Conservation (phyloP, 2,113 vertebrate genomes). For the Pteronura brasiliensis region DNA sequence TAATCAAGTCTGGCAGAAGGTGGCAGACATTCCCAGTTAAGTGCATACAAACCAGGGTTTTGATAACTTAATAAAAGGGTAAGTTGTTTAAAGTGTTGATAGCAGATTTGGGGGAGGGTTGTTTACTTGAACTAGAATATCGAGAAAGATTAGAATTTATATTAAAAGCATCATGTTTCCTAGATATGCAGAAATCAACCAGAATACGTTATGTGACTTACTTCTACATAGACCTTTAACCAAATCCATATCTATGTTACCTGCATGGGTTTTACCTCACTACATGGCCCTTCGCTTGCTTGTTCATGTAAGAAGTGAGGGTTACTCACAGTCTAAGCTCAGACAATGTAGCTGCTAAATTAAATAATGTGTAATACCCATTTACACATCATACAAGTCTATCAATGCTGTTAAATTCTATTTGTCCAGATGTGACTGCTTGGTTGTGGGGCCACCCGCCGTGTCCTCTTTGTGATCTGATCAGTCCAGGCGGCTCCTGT, state of each 20-base stretch:
- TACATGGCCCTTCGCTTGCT: neutral
- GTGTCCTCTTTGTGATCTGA: constrained; percentile 68
- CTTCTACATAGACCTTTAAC: neutral
- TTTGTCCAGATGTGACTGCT: constrained; percentile 65
- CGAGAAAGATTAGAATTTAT: constrained; percentile 68
- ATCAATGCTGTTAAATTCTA: constrained; percentile 60
- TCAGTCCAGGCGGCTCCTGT: constrained; percentile 65
- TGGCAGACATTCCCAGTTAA: constrained; percentile 68
- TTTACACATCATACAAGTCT: constrained; percentile 59
- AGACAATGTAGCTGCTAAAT: constrained; percentile 68
- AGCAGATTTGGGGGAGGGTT: constrained; percentile 31
- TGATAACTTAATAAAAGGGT: constrained; percentile 75
- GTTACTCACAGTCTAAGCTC: neutral
- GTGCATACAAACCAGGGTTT: constrained; percentile 53
- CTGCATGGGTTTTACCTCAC: neutral
- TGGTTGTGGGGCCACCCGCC: constrained; percentile 65
- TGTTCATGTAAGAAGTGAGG: neutral
- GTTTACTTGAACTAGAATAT: constrained; percentile 57
- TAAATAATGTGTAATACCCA: constrained; percentile 50
- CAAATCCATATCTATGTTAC: constrained; percentile 16
- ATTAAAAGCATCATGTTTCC: constrained; percentile 66
- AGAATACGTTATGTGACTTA: neutral
- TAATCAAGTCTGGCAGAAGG: constrained; percentile 70
- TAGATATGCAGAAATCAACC: constrained; percentile 55
- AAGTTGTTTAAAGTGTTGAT: constrained; percentile 58